Evolutionary conservation across 35 echinoderm and acorn worm species (phyloP).

Genomic region (Diadema setosum): DNA sequence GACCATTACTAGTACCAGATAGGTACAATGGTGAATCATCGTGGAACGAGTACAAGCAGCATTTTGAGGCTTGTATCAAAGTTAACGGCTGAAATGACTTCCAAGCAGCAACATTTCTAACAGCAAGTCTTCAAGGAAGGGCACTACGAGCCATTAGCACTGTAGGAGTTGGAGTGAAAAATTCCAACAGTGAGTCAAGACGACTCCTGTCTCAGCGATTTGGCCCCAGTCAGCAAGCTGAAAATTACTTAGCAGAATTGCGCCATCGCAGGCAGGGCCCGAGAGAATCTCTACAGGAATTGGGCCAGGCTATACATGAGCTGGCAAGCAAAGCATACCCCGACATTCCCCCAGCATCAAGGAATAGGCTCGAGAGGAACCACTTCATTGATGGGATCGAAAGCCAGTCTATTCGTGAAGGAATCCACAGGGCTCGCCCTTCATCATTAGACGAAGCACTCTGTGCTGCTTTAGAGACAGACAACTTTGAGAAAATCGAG

Average conservation of each 20-base stretch:
- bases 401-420: background rate
- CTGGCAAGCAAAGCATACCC: constrained; percentile 16
- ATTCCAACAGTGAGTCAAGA: background rate
- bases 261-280: background rate
- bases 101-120: too few species aligned
- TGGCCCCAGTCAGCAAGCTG: constrained; percentile 21
- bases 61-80: too few species aligned
- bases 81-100: too few species aligned
- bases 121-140: too few species aligned
- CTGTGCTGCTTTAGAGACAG: constrained; percentile 23
- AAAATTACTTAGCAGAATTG: too few species aligned
- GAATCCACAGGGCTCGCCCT: constrained; percentile 20
- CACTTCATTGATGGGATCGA: too few species aligned
- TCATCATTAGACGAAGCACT: constrained; percentile 16
- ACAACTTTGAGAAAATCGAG: background rate
- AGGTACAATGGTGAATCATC: too few species aligned
- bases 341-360: background rate
- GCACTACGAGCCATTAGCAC: background rate
- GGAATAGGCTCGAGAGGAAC: too few species aligned
- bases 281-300: constrained; percentile 5
- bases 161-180: background rate
- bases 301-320: constrained; percentile 18
- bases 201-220: background rate
- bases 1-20: too few species aligned
- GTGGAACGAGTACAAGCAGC: too few species aligned